Base-by-base conservation (phyloP, 2,797 vertebrate species). In the Otus scops region DNA sequence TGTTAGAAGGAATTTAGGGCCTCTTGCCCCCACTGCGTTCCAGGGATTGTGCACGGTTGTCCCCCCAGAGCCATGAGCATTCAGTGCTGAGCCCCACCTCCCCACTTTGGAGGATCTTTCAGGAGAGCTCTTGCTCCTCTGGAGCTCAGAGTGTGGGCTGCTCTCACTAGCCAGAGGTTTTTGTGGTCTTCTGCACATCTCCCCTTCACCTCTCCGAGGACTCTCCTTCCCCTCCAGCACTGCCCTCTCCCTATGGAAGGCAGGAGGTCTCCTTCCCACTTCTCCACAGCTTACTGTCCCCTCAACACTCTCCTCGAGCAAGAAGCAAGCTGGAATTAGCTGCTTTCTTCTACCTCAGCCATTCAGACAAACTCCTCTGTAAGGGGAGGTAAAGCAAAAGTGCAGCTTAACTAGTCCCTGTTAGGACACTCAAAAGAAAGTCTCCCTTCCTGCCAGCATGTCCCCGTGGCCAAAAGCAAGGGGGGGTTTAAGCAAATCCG, bases 21-120 rank as follows among this genome's bases (percentile, higher is more conserved):
- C 36, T 51, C 85, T 57, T 3, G 0, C 4, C n/a, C 30, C 11
- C 24, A 1, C 18, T 6, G 23, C 3, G 1, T 75, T 7, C 15
- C 79, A 53, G 30, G 50, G 20, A 14, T 2, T 47, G 45, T 32
- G 45, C 1, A 1, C 3, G 10, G 23, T 2, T 41, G 34, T 32
- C 19, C 36, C 7, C 17, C 11, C 4, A 20, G 38, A 77, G 43
- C 50, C 15, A 8, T 0, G 2, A 61, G 50, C 6, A 24, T 1
- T 28, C 56, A 16, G 21, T 6, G 32, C 54, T 0, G 3, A 41
- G 60, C 30, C 22, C 36, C 24, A 70, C 7, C 24, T 50, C 47
- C 45, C 16, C 30, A 6, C 5, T 39, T n/a, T 3, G 10, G 34
- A 59, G 22, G 13, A 19, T 12, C 64, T 69, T 77, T 71, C 78